Evolutionary conservation across 2,888 invertebrate genomes (phyloP).

Genomic region (Drosophila austrosaltans): DNA sequence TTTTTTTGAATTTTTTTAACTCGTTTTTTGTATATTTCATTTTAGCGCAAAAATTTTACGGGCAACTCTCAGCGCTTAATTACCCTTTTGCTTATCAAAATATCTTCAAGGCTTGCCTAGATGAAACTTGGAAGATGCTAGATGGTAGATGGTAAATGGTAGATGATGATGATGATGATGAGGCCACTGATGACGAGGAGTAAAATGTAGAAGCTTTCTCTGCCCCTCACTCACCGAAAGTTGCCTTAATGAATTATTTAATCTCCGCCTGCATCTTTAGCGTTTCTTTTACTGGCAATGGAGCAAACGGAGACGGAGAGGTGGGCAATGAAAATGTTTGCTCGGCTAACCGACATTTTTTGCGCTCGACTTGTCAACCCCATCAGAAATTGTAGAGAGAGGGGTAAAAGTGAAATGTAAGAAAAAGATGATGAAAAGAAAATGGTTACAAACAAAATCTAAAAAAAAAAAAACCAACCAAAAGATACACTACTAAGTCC

Average conservation of each 20-base stretch:
- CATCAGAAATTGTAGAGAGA: slow-evolving; percentile 29
- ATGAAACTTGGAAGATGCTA: slow-evolving; percentile 7
- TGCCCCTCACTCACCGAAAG: slow-evolving; percentile 39
- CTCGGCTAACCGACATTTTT: slow-evolving; percentile 68
- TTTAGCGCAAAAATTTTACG: slow-evolving; percentile 56
- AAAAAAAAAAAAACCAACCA: not conserved
- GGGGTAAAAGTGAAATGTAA: slow-evolving; percentile 43
- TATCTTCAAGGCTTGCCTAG: slow-evolving; percentile 57
- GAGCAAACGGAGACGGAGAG: slow-evolving; percentile 9
- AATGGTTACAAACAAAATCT: not conserved
- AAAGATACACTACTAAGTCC: not conserved
- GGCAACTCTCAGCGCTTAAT: slow-evolving; percentile 68
- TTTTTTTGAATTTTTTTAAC: not conserved
- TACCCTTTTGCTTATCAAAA: slow-evolving; percentile 76
- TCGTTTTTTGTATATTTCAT: slow-evolving; percentile 4
- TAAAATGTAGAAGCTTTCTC: slow-evolving; percentile 3
- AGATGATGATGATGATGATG: slow-evolving; percentile 41
- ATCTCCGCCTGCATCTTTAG: slow-evolving; percentile 69
- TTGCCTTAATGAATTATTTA: slow-evolving; percentile 78
- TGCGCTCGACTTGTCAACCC: slow-evolving; percentile 72
- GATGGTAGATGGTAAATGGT: slow-evolving; percentile 24
- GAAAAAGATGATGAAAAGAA: not conserved
- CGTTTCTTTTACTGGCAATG: slow-evolving; percentile 1
- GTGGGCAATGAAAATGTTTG: slow-evolving; percentile 56
- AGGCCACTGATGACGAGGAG: slow-evolving; percentile 21